These are phyloP conservation scores for Drosophila nebulosa DNA, from an alignment of 1,140 invertebrate species.

Conservation along the genomic window DNA sequence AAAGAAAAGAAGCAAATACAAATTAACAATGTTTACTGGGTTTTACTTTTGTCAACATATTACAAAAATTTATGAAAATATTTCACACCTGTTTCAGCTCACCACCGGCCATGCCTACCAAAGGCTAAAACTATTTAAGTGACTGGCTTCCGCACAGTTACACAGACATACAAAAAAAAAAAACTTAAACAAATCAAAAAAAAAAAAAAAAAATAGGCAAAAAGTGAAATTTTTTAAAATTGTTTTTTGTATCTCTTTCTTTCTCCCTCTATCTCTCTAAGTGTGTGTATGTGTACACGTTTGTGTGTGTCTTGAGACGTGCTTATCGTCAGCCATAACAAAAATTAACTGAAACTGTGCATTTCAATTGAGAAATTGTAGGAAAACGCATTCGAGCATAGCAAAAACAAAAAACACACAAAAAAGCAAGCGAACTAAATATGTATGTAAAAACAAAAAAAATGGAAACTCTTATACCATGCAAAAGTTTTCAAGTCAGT, in stretches of 20 bases:
- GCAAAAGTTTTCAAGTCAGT: not conserved
- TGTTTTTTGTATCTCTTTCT: slow-evolving; percentile 14
- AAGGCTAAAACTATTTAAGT: not conserved
- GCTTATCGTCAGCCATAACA: slow-evolving; percentile 62
- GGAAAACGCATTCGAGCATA: not conserved
- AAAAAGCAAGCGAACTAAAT: not conserved
- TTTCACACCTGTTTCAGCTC: slow-evolving; percentile 52
- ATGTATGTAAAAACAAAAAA: not conserved
- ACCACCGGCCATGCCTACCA: slow-evolving; percentile 22
- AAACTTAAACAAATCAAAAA: slow-evolving; percentile 12
- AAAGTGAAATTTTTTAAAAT: slow-evolving; percentile 69
- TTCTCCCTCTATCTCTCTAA: slow-evolving; percentile 11
- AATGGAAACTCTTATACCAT: not conserved
- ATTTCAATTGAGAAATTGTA: not conserved
- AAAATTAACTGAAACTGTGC: slow-evolving; percentile 47
- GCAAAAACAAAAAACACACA: not conserved
- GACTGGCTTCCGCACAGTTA: slow-evolving; percentile 30
- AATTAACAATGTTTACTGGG: not conserved
- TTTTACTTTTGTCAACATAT: slow-evolving; percentile 38
- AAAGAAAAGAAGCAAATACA: slow-evolving; percentile 10
- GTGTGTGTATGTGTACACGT: slow-evolving; percentile 11
- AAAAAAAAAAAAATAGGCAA: slow-evolving; percentile 67
- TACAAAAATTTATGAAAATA: slow-evolving; percentile 22
- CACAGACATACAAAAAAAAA: slow-evolving; percentile 11
- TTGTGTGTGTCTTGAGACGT: slow-evolving; percentile 37